Percentiles rank a stretch among this genome's conserved stretches.
These are phyloP conservation scores for Calameuta filiformis DNA, from an alignment of 2,888 invertebrate genomes.

Conservation along the genomic window DNA sequence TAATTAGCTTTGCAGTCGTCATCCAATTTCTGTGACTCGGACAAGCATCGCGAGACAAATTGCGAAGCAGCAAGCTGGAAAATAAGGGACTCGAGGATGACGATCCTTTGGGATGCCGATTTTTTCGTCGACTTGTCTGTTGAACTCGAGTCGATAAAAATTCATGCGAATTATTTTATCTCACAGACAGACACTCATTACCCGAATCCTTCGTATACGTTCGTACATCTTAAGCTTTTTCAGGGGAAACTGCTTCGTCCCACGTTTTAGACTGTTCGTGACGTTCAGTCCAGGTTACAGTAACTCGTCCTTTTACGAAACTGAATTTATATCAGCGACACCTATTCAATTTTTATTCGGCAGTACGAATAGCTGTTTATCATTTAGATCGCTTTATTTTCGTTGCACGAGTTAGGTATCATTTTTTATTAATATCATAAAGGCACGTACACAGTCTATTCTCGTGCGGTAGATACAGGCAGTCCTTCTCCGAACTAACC, in stretches of 20 bases:
- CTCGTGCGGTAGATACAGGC: neutral
- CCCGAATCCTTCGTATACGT: neutral
- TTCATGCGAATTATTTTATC: neutral
- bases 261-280: neutral
- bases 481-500: neutral
- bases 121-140: neutral
- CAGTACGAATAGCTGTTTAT: neutral
- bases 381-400: neutral
- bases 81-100: neutral
- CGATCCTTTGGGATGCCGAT: neutral
- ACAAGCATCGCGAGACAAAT: neutral
- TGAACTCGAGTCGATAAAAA: neutral
- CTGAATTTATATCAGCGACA: neutral
- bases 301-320: neutral
- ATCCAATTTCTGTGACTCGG: constrained; percentile 19
- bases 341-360: neutral
- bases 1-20: constrained; percentile 31
- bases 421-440: neutral
- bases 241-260: neutral
- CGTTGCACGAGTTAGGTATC: neutral
- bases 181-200: neutral
- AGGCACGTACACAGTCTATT: neutral
- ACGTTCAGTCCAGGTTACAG: neutral
- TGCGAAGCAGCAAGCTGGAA: neutral
- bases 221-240: neutral